phyloP scores from a whole-genome alignment of 2,113 vertebrate species.

The Empidonax alnorum region DNA sequence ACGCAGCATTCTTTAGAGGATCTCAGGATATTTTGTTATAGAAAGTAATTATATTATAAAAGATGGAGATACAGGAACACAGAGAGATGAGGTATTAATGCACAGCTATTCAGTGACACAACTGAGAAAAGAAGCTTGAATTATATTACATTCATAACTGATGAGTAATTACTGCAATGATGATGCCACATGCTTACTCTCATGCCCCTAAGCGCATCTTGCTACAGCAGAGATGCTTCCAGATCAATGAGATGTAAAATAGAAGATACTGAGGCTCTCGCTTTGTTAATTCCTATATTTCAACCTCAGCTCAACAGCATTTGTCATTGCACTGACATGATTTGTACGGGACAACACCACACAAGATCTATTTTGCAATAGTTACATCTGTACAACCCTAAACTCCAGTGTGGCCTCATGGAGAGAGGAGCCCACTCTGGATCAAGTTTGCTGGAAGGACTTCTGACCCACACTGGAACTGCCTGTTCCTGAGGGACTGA shows the following conservation, averaged over 20 bases:
- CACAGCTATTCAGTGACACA: background rate
- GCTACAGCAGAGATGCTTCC: background rate
- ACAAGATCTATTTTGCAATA: background rate
- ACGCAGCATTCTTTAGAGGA: background rate
- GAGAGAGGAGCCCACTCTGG: background rate
- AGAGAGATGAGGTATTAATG: background rate
- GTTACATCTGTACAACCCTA: background rate
- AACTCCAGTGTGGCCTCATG: background rate
- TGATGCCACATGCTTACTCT: background rate
- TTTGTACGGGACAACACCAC: background rate
- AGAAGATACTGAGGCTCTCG: background rate
- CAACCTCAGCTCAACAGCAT: background rate
- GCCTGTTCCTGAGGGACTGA: background rate
- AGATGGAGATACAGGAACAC: background rate
- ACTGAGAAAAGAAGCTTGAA: background rate
- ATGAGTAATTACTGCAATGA: background rate
- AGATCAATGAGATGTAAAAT: background rate
- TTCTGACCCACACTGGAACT: background rate
- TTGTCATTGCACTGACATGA: background rate
- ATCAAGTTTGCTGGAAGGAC: background rate
- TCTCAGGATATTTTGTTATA: background rate
- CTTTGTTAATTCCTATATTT: background rate
- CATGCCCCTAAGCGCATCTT: background rate
- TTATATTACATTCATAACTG: background rate
- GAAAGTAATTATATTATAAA: background rate